These are phyloP conservation scores for Syrphus vitripennis DNA, from an alignment of 2,888 invertebrate genomes.

Conservation along the genomic window DNA sequence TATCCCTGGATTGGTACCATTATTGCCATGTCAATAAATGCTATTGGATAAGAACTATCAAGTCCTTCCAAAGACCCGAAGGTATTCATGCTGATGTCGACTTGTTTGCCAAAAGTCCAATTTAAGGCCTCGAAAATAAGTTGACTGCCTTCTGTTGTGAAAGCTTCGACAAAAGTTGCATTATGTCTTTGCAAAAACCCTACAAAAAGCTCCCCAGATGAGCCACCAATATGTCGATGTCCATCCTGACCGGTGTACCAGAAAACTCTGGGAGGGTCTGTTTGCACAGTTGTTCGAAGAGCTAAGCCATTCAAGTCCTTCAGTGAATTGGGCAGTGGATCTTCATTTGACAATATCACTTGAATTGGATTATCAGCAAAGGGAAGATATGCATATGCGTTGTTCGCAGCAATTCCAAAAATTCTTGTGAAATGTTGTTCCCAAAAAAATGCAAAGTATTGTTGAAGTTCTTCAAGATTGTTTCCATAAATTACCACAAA, in stretches of 20 bases:
- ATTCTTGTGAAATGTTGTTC: slow-evolving; percentile 21
- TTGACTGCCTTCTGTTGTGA: too few species aligned
- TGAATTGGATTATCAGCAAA: slow-evolving; percentile 22
- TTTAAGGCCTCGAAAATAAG: neutral
- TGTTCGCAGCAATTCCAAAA: slow-evolving; percentile 4
- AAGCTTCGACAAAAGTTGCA: slow-evolving; percentile 16
- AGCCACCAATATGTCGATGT: slow-evolving; percentile 1
- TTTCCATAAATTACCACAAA: slow-evolving; percentile 10
- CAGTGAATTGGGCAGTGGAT: neutral
- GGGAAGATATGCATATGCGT: neutral
- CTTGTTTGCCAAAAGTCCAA: neutral
- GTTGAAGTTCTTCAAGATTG: neutral
- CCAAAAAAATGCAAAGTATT: neutral
- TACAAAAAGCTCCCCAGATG: neutral
- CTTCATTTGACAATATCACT: neutral
- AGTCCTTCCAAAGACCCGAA: neutral
- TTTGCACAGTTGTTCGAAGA: slow-evolving; percentile 4
- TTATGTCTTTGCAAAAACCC: slow-evolving; percentile 20
- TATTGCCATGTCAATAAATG: neutral
- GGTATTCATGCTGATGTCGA: neutral
- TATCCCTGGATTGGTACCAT: slow-evolving; percentile 1
- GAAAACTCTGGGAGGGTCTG: neutral
- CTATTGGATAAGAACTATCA: neutral
- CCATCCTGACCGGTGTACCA: neutral
- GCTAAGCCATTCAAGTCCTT: slow-evolving; percentile 28